Evolutionary conservation across 2,797 vertebrate species (phyloP), one percentile per base, ranked within the genome.

Genomic region (Tokudaia muenninki): DNA sequence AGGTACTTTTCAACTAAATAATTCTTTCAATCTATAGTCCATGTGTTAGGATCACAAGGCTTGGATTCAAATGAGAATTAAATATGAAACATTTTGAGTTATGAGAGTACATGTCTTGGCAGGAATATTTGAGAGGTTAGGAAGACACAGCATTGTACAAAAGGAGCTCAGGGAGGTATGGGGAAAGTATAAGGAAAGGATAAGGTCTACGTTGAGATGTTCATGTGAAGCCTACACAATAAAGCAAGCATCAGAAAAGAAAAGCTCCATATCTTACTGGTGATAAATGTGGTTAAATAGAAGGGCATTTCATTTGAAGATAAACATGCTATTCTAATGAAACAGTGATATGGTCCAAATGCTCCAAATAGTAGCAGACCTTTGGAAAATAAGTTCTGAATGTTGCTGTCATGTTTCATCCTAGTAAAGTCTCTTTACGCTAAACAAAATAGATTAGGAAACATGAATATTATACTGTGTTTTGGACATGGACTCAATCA

Each of bases 291-390:
- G 59, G 86, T 41, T 80, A 92, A 97, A 86, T 63, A 84, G 94
- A 44, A 67, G 55, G 75, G 52, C 55, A 92, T 92, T 97, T 96
- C 70, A 87, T 50, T 72, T 78, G 83, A 97, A 91, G 50, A 96
- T 90, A 94, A 94, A 94, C 59, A 63, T 89, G 63, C 74, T 88
- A 88, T 91, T 95, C 87, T 94, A 90, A 95, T 90, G 75, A 94
- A 95, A 87, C n/a, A 59, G 37, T 89, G 22, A 63, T 74, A 61
- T 63, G 34, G 26, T 57, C 72, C 63, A 34, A 72, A 83, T 50
- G 37, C 44, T 94, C 65, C 57, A 47, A 90, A 94, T 72, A 92
- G 67, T 74, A 82, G 96, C 59, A 92, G 3, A 92, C 7, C 67
- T 91, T 81, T 83, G 50, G 92, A 95, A 95, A 94, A 88, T 37